phyloP scores from a whole-genome alignment of 2,888 invertebrate genomes.

The Phaedon cochleariae region DNA sequence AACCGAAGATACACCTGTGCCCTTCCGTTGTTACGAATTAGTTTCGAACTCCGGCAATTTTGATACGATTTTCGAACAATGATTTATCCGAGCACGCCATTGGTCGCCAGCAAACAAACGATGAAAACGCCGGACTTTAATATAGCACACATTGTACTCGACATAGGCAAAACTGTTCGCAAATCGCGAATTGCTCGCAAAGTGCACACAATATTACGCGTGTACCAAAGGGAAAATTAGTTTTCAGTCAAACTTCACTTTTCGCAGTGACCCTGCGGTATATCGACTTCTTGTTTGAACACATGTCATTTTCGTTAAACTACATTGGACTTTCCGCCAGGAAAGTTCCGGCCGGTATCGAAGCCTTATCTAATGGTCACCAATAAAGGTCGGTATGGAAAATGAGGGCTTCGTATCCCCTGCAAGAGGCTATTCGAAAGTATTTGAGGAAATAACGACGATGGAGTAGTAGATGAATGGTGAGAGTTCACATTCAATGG shows the following conservation, averaged over 20 bases:
- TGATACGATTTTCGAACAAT: neutral
- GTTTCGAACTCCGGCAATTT: neutral
- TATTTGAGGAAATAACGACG: no score
- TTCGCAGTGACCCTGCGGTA: conserved; percentile 29
- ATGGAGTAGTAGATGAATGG: no score
- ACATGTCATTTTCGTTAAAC: conserved; percentile 53
- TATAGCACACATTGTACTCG: neutral
- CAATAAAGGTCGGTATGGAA: no score
- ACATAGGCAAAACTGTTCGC: neutral
- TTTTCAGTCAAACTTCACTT: conserved; percentile 37
- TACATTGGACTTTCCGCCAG: conserved; percentile 49
- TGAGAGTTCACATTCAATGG: no score
- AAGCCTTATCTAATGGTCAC: neutral
- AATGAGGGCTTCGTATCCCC: no score
- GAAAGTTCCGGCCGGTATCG: neutral
- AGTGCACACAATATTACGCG: conserved; percentile 24
- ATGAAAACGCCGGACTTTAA: neutral
- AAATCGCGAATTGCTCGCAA: conserved; percentile 25
- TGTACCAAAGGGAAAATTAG: conserved; percentile 42
- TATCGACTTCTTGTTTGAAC: conserved; percentile 51
- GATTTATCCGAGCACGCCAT: neutral
- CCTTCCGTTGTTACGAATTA: conserved; percentile 20
- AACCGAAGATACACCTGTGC: conserved; percentile 50
- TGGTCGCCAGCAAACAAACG: neutral
- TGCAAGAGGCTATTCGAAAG: no score